Percentiles rank a stretch among this genome's conserved stretches.
phyloP scores from a whole-genome alignment of 35 echinoderm and acorn worm species.

The Acanthaster planci region DNA sequence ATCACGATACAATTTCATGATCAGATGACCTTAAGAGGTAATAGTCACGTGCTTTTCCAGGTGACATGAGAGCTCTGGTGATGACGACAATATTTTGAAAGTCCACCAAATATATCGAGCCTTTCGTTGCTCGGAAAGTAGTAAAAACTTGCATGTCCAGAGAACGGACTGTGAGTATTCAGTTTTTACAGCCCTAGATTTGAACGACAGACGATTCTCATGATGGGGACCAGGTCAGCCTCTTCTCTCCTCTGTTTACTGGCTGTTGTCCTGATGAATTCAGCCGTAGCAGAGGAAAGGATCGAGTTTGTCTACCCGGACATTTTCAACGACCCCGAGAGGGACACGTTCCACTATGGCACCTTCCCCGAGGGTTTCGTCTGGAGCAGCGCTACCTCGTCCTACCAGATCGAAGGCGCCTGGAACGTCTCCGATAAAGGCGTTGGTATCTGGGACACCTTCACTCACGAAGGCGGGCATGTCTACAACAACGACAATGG shows the following conservation, averaged over 20 bases:
- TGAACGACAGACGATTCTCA: background rate
- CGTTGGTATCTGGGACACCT: slow-evolving; percentile 81
- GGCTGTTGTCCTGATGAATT: background rate
- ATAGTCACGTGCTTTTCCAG: too few relatives aligned
- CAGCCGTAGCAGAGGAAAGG: background rate
- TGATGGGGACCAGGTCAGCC: background rate
- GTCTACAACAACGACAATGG: slow-evolving; percentile 71
- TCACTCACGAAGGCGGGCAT: slow-evolving; percentile 54
- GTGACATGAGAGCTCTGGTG: too few relatives aligned
- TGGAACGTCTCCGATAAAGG: slow-evolving; percentile 78
- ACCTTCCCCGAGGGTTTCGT: slow-evolving; percentile 73
- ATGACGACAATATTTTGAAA: too few relatives aligned
- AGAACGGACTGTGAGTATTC: too few relatives aligned
- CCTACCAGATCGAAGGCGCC: slow-evolving; percentile 88
- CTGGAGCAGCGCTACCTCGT: slow-evolving; percentile 79
- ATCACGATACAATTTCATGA: too few relatives aligned
- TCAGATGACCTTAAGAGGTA: too few relatives aligned
- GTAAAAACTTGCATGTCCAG: too few relatives aligned
- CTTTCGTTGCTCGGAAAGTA: too few relatives aligned
- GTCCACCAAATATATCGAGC: too few relatives aligned
- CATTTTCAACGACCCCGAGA: slow-evolving; percentile 74
- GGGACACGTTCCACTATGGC: slow-evolving; percentile 66
- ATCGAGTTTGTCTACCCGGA: slow-evolving; percentile 74
- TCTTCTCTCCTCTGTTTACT: background rate
- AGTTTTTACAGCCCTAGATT: too few relatives aligned